Percentiles rank a stretch among this genome's conserved stretches.
Evolutionary conservation across 2,797 vertebrate genomes (phyloP).

Genomic region (Cirrhinus mrigala): DNA sequence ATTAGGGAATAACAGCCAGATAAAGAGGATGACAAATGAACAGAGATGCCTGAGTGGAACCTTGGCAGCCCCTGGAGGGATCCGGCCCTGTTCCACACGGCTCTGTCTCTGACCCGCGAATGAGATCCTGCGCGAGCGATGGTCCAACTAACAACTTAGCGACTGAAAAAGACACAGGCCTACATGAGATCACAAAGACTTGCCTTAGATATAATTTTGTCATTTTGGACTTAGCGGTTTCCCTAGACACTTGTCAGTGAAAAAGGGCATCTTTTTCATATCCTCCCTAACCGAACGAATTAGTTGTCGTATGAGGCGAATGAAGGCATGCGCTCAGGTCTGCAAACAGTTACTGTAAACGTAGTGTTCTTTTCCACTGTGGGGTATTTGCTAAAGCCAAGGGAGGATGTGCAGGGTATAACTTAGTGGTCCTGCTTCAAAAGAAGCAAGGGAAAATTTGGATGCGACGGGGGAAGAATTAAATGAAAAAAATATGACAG

Average conservation of each 20-base stretch:
- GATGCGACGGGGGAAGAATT: not conserved
- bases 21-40: conserved; percentile 77
- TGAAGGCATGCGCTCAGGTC: not conserved
- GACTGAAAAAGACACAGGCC: not conserved
- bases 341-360: conserved; percentile 42
- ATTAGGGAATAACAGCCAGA: conserved; percentile 78
- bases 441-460: conserved; percentile 3
- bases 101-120: not conserved
- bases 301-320: not conserved
- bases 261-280: not conserved
- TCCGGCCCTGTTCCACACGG: conserved; percentile 60
- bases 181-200: not conserved
- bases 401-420: conserved; percentile 9
- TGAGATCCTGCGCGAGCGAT: not conserved
- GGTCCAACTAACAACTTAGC: conserved; percentile 1
- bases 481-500: not conserved
- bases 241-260: conserved; percentile 10
- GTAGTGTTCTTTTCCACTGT: conserved; percentile 22
- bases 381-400: conserved; percentile 36
- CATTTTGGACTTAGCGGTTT: conserved; percentile 15
- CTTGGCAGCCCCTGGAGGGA: conserved; percentile 71
- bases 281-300: not conserved
- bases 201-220: conserved; percentile 16
- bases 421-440: conserved; percentile 8
- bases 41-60: conserved; percentile 64